Base-by-base conservation (phyloP, 2,888 invertebrate genomes). In the Plagodis pulveraria region DNA sequence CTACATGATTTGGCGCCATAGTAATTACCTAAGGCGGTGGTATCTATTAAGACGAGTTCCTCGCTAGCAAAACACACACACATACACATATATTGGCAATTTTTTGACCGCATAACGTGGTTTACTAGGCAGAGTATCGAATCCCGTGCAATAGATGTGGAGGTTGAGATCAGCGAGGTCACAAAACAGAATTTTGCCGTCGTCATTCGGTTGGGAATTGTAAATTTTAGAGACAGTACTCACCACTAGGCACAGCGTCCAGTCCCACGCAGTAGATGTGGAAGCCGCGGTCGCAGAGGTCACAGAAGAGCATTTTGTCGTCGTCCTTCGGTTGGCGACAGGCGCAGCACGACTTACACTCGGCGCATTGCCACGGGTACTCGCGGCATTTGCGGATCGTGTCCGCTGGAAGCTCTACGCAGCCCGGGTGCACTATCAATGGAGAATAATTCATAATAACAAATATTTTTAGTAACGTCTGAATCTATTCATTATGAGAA, bases 81-180 rank as follows among this genome's bases (percentile, higher is more conserved):
- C 22, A 22, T 4, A 22, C 2, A 22, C 22, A 22, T 4, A 22
- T 22, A 67, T 97, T 96, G 84, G 99, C 98, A 90, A 96, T 8
- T 87, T 98, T 98, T 80, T 98, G 94, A 91, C 99, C 98, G 90
- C 98, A 99, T 9, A 5, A 38, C 22, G 22, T 22, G 22, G 38
- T 38, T 8, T 38, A 66, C 94, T 95, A 5, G 98, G 98, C 73
- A 98, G 96, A 63, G 94, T 93, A 62, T 65, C 57, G 12, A 75
- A 72, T 0, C 97, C 97, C 55, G 98, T 96, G 89, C 98, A 99
- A 91, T 97, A 97, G 67, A 97, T 96, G 84, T 98, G 98, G 90
- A 96, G 98, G 87, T 98, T 98, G 80, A 98, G 94, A 91, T 98
- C 98, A 90, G 98, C 99, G 78, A 96, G 95, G 86, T 98, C 98